phyloP scores from a whole-genome alignment of 2,113 vertebrate genomes.

The Morone saxatilis region DNA sequence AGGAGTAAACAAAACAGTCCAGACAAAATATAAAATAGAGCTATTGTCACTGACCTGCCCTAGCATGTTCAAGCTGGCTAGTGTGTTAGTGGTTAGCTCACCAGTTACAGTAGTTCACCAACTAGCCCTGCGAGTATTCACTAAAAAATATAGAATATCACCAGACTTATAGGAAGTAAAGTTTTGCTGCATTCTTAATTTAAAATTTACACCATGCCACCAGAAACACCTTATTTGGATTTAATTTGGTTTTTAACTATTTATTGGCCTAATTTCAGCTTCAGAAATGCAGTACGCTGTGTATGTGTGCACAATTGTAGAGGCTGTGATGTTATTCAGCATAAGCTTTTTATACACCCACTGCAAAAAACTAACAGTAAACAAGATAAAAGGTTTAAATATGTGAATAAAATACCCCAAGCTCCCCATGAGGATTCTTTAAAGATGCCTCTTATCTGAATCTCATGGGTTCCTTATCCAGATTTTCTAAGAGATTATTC shows the following conservation, averaged over 20 bases:
- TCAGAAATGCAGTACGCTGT: background rate
- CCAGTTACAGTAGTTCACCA: background rate
- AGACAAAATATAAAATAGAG: background rate
- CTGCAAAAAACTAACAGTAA: background rate
- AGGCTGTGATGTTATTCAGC: background rate
- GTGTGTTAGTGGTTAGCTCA: no score
- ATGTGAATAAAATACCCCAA: slow-evolving; percentile 1
- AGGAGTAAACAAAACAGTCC: background rate
- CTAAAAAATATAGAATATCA: background rate
- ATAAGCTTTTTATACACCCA: background rate
- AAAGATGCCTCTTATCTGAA: slow-evolving; percentile 15
- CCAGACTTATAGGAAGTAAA: background rate
- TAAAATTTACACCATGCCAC: background rate
- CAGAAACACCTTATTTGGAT: background rate
- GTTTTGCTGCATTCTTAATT: background rate
- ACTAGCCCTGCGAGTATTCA: background rate
- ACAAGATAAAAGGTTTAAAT: slow-evolving; percentile 5
- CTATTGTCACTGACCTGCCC: background rate
- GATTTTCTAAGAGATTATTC: slow-evolving; percentile 1
- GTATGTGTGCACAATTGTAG: background rate
- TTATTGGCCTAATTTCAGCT: background rate
- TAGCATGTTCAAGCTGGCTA: no score
- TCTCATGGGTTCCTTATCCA: background rate
- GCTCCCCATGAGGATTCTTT: background rate
- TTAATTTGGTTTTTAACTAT: background rate